Evolutionary conservation across 2,888 invertebrate genomes (phyloP), one percentile per base, ranked within the genome.

Genomic region (Eudasyphora cyanicolor): DNA sequence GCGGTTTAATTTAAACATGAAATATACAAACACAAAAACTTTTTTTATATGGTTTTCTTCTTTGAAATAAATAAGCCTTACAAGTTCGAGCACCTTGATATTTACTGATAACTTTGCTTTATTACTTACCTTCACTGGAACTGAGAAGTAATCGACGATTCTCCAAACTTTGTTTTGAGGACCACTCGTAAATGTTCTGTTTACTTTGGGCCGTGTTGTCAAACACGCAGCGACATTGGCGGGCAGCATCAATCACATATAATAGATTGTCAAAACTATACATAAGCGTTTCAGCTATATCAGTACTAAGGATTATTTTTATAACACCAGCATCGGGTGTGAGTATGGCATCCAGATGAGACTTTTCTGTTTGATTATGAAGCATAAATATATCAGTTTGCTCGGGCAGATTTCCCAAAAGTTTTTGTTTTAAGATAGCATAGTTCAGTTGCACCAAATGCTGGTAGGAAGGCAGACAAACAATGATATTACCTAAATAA

Each of bases 401-500:
- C 35, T 86, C 86, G 1, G 87, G 86, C 19, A 88, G 77, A 82
- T 86, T 87, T 1, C 87, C 88, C 94, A 94, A 74, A 45, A 88
- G 80, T 79, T 87, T 87, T 27, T 85, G 78, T 51, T 87, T 87
- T 4, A 87, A 67, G 8, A 96, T 94, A 78, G 93, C 90, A 75
- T 96, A 96, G 78, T 95, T 93, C 76, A 97, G 91, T 0, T 94
- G 93, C 7, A 96, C 95, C 81, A 98, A 97, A 77, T 98, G 98
- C 88, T 98, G 98, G 90, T 97, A 98, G 0, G 98, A 97, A 0
- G 98, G 97, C 17, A 98, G 93, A 92, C 98, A 98, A 0, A 98
- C 93, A 14, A 98, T 93, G 77, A 98, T 95, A 57, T 97, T 95
- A 21, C 97, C 97, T 75, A 35, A 29, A 85, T n/a, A n/a, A n/a